phyloP scores from a whole-genome alignment of 2,113 vertebrate genomes.

The Anseranas semipalmata region DNA sequence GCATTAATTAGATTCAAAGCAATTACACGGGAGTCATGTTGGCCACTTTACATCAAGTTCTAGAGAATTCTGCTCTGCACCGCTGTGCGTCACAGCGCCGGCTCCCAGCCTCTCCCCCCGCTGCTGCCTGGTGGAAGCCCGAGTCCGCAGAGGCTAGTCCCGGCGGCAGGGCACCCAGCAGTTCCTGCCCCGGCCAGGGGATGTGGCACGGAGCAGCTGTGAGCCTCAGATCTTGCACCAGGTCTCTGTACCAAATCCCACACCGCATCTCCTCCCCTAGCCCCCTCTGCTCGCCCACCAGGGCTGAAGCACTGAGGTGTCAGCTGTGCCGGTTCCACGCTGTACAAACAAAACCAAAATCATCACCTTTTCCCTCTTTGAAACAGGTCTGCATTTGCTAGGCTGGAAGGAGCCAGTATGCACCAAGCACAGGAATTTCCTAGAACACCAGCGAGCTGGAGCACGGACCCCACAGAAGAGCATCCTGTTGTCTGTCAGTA shows the following conservation, averaged over 20 bases:
- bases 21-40: constrained; percentile 29
- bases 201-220: too few relatives aligned
- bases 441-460: neutral
- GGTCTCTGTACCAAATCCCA: neutral
- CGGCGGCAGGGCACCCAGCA: neutral
- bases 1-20: constrained; percentile 62
- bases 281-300: neutral
- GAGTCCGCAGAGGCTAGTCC: too few relatives aligned
- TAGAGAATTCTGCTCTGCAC: neutral
- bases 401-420: neutral
- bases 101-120: neutral
- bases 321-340: neutral
- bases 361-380: neutral
- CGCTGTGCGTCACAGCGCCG: accelerated
- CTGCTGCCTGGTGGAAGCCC: accelerated
- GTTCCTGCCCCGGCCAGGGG: too few relatives aligned
- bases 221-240: neutral
- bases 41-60: constrained; percentile 36
- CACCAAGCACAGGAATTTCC: neutral
- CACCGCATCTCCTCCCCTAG: neutral
- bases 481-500: too few relatives aligned
- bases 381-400: neutral
- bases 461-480: neutral
- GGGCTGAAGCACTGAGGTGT: neutral
- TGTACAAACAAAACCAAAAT: neutral